Conservation (phyloP, 2,797 vertebrate species). For the Gymnothorax reevesii region DNA sequence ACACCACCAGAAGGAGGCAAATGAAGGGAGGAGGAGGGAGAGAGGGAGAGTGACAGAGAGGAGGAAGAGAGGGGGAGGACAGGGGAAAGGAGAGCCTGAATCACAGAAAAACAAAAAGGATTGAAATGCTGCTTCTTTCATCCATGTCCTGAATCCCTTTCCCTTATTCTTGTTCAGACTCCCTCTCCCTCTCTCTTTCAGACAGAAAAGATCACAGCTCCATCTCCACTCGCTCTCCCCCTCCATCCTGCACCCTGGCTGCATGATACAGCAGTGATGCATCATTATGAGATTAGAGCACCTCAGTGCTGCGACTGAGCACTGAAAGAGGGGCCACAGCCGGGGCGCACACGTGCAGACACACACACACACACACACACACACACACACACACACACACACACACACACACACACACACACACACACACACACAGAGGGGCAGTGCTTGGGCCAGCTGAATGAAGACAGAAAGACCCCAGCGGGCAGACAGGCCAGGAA, state of each 20-base stretch:
- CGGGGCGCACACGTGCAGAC: slow-evolving; percentile 22
- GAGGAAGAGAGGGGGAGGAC: background rate
- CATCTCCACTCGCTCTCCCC: slow-evolving; percentile 31
- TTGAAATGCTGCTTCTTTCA: slow-evolving; percentile 41
- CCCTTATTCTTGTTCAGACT: slow-evolving; percentile 11
- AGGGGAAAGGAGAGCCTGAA: background rate
- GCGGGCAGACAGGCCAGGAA: slow-evolving; percentile 48
- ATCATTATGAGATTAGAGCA: slow-evolving; percentile 33
- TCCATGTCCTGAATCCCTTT: slow-evolving; percentile 59
- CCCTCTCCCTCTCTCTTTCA: slow-evolving; percentile 42
- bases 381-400: slow-evolving; percentile 10
- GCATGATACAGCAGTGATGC: slow-evolving; percentile 32
- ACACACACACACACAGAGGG: background rate
- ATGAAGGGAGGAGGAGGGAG: background rate
- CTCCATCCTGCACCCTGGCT: slow-evolving; percentile 51
- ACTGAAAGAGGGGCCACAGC: background rate
- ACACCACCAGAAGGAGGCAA: background rate
- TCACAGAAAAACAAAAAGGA: background rate
- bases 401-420: slow-evolving; percentile 12
- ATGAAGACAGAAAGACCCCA: slow-evolving; percentile 43
- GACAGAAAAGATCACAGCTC: slow-evolving; percentile 10
- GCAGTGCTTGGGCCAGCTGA: slow-evolving; percentile 49
- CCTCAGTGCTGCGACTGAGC: background rate
- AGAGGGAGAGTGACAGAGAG: slow-evolving; percentile 7
- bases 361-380: slow-evolving; percentile 9